A percentile compares a stretch with the other conserved stretches of the same genome.
Evolutionary conservation across 2,888 invertebrate genomes (phyloP).

Genomic region (Cryptocephalus primarius): DNA sequence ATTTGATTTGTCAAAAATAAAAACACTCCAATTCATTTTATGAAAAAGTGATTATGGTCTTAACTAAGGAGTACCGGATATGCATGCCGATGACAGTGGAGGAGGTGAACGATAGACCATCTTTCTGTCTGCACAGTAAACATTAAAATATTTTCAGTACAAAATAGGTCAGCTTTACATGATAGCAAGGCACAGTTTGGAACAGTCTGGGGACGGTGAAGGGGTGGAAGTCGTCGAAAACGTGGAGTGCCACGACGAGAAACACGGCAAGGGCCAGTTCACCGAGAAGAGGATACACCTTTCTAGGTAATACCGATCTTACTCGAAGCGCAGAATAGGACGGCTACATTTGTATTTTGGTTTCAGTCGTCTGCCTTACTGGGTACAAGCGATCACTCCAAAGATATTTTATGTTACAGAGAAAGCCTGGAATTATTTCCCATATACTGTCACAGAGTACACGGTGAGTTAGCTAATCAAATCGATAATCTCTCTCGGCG

Average conservation of each 20-base stretch:
- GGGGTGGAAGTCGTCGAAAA: conserved; percentile 87
- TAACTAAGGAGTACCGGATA: conserved; percentile 81
- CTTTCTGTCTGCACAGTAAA: conserved; percentile 1
- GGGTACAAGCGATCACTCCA: conserved; percentile 80
- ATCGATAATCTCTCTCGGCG: no score
- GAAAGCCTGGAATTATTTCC: conserved; percentile 93
- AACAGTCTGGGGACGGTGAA: conserved; percentile 81
- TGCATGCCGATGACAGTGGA: conserved; percentile 88
- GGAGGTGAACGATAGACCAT: conserved; percentile 53
- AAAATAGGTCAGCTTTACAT: conserved; percentile 86
- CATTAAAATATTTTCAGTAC: conserved; percentile 51
- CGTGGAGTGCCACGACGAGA: conserved; percentile 63
- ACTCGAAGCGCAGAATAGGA: background rate
- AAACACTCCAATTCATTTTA: no score
- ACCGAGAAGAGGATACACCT: conserved; percentile 87
- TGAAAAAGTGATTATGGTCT: no score
- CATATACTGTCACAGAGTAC: conserved; percentile 76
- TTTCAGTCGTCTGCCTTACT: conserved; percentile 77
- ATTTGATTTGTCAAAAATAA: no score
- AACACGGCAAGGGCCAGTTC: conserved; percentile 74
- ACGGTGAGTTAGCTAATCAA: conserved; percentile 47
- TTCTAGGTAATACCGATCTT: conserved; percentile 54
- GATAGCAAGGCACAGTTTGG: conserved; percentile 88
- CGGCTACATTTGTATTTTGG: conserved; percentile 1
- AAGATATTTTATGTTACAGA: conserved; percentile 87